A percentile compares a stretch with the other conserved stretches of the same genome.
Conservation (phyloP, 2,113 vertebrate genomes). For the Himantopus leucocephalus region DNA sequence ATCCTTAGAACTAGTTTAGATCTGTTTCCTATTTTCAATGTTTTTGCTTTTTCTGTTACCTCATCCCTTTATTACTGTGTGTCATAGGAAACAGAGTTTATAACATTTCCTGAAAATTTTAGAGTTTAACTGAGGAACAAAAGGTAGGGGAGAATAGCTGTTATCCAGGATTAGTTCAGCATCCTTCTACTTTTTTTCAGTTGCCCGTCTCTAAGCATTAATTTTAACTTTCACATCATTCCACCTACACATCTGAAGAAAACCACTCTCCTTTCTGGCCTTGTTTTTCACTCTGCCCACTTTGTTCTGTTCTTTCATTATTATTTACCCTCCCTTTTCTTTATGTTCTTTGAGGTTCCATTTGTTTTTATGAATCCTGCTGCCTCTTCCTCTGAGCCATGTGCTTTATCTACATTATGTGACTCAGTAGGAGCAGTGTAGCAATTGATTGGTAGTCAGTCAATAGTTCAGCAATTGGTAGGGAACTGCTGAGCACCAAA, state of each 20-base stretch:
- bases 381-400: not conserved
- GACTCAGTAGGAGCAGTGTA: not conserved
- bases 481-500: constrained; percentile 24
- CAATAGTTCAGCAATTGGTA: constrained; percentile 30
- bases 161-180: not conserved
- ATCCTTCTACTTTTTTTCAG: not conserved
- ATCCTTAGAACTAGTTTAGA: not conserved
- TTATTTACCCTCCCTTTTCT: not conserved
- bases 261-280: not conserved
- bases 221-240: not conserved
- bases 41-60: not conserved
- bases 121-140: not conserved
- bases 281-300: not conserved
- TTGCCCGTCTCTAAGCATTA: not conserved
- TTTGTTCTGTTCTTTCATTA: not conserved
- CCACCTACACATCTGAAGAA: not conserved
- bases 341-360: not conserved
- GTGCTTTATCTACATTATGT: not conserved
- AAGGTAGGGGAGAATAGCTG: not conserved
- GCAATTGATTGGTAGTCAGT: constrained; percentile 21
- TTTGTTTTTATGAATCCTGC: not conserved
- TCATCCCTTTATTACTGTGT: not conserved
- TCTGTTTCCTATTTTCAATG: not conserved
- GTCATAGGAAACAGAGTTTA: not conserved
- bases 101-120: not conserved